Conservation (phyloP, 1,140 invertebrate genomes). For the Dendroctonus valens region DNA sequence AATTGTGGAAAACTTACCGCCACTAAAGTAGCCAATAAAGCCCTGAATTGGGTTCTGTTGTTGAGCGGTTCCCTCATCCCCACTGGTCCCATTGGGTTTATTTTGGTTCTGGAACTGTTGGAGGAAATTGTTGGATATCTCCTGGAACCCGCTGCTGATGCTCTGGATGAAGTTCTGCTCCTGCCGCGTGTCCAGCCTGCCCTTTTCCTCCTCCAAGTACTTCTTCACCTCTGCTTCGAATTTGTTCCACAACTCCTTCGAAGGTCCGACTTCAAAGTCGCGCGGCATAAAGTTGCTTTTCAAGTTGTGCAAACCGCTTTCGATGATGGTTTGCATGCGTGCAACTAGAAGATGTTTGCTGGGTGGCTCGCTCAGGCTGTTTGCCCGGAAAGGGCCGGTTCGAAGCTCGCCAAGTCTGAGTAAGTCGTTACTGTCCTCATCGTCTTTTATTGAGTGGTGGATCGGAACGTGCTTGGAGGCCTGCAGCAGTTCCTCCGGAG, state of each 20-base stretch:
- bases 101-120: constrained; percentile 3
- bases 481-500: constrained; percentile 36
- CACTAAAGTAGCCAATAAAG: constrained; percentile 24
- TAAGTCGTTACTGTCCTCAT: constrained; percentile 2
- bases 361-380: background rate
- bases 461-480: constrained; percentile 35
- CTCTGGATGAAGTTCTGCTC: constrained; percentile 34
- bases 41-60: constrained; percentile 14
- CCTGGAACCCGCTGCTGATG: constrained; percentile 23
- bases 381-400: background rate
- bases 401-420: constrained; percentile 9
- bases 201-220: constrained; percentile 27
- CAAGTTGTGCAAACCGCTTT: constrained; percentile 33
- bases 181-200: constrained; percentile 7
- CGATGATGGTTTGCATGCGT: constrained; percentile 29
- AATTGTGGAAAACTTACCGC: constrained; percentile 20
- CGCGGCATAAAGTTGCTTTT: constrained; percentile 30
- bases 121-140: constrained; percentile 31
- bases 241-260: constrained; percentile 35
- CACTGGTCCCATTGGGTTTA: constrained; percentile 20
- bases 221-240: constrained; percentile 33
- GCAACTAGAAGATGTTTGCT: constrained; percentile 6
- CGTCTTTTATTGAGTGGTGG: constrained; percentile 15
- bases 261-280: constrained; percentile 23
- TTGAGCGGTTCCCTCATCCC: constrained; percentile 26